Percentiles rank a stretch among this genome's conserved stretches.
Conservation (phyloP, 1,140 invertebrate genomes). For the Atta cephalotes region DNA sequence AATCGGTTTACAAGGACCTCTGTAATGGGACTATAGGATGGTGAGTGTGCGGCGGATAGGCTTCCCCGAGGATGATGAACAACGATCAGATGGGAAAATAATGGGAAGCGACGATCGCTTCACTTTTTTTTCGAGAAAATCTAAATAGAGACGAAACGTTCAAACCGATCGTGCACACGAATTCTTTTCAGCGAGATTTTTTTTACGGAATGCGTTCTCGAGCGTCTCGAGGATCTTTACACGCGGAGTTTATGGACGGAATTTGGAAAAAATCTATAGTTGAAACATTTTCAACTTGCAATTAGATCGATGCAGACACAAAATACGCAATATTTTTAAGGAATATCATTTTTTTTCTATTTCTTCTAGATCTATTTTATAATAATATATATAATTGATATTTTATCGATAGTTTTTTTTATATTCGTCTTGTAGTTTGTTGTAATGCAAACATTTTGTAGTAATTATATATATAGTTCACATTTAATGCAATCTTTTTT, state of each 20-base stretch:
- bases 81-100: background rate
- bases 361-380: background rate
- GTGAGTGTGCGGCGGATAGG: constrained; percentile 53
- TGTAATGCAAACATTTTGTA: background rate
- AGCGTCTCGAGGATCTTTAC: background rate
- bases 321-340: background rate
- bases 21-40: constrained; percentile 77
- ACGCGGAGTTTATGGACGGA: background rate
- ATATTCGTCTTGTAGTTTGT: background rate
- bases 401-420: background rate
- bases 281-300: background rate
- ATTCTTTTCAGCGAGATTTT: background rate
- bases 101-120: background rate
- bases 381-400: background rate
- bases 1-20: constrained; percentile 81
- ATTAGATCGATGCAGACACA: too few species aligned
- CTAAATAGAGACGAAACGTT: background rate
- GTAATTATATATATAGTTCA: background rate
- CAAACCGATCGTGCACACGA: background rate
- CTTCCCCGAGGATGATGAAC: constrained; percentile 7
- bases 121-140: background rate
- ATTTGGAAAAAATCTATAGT: background rate
- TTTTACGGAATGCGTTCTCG: background rate
- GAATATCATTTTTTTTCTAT: background rate
- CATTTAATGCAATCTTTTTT: background rate